These are phyloP conservation scores for Timandra comae DNA, from an alignment of 2,888 invertebrate genomes.

Conservation along the genomic window DNA sequence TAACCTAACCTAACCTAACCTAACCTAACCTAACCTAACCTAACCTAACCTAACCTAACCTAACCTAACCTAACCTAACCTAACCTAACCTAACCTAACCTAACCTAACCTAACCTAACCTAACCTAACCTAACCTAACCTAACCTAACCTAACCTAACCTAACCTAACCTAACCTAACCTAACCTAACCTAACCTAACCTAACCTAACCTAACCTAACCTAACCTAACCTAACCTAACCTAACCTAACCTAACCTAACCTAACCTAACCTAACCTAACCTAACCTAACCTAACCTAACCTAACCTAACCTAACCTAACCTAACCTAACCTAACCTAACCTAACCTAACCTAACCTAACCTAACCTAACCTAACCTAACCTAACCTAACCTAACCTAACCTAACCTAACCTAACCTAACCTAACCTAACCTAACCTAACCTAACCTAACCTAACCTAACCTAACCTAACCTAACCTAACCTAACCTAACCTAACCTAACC, in stretches of 20 bases:
- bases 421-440: conserved; percentile 15
- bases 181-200: conserved; percentile 21
- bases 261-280: conserved; percentile 18
- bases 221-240: conserved; percentile 21
- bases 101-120: conserved; percentile 23
- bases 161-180: conserved; percentile 18
- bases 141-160: conserved; percentile 21
- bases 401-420: conserved; percentile 13
- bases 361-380: conserved; percentile 17
- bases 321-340: conserved; percentile 18
- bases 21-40: conserved; percentile 23
- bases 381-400: conserved; percentile 17
- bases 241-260: conserved; percentile 19
- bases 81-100: conserved; percentile 22
- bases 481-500: conserved; percentile 15
- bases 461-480: conserved; percentile 13
- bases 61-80: conserved; percentile 21
- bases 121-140: conserved; percentile 21
- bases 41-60: conserved; percentile 18
- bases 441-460: conserved; percentile 14
- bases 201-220: conserved; percentile 19
- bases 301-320: conserved; percentile 19
- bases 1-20: conserved; percentile 21
- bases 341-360: conserved; percentile 17
- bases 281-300: conserved; percentile 14